Percentiles rank a stretch among this genome's conserved stretches.
phyloP scores from a whole-genome alignment of 2,888 invertebrate species.

The Eupithecia inturbata region DNA sequence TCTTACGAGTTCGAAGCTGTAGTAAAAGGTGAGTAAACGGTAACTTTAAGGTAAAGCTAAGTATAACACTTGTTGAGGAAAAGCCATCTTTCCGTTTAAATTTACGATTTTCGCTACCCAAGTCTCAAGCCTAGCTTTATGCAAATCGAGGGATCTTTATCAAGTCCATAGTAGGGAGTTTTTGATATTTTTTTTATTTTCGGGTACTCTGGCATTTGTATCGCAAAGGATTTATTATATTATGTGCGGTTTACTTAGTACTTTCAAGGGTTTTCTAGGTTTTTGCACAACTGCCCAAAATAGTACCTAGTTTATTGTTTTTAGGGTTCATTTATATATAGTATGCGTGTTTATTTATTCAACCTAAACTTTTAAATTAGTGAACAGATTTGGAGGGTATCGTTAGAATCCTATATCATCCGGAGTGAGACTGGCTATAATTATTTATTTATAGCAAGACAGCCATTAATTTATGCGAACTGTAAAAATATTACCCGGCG shows the following conservation, averaged over 20 bases:
- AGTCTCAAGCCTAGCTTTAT: slow-evolving; percentile 20
- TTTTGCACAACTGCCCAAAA: neutral
- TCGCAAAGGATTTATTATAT: neutral
- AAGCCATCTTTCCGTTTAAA: slow-evolving; percentile 7
- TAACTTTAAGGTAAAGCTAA: slow-evolving; percentile 5
- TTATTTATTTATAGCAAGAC: too few species aligned
- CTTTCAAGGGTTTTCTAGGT: neutral
- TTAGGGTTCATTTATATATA: neutral
- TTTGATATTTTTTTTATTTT: slow-evolving; percentile 16
- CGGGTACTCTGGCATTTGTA: neutral
- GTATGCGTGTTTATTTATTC: neutral
- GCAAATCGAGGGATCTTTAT: slow-evolving; percentile 22
- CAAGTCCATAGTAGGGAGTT: neutral
- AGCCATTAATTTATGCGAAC: too few species aligned
- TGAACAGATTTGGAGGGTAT: neutral
- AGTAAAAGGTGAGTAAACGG: slow-evolving; percentile 39
- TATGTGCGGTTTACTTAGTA: neutral
- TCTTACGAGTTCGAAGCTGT: slow-evolving; percentile 22
- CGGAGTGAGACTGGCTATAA: neutral
- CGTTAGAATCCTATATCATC: neutral
- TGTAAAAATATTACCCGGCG: too few species aligned
- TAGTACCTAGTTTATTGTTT: neutral
- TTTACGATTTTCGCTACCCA: slow-evolving; percentile 4
- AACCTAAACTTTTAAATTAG: neutral
- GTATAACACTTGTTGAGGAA: slow-evolving; percentile 30